Base-by-base conservation (phyloP, 2,888 invertebrate genomes). In the Ectropis crepuscularia region DNA sequence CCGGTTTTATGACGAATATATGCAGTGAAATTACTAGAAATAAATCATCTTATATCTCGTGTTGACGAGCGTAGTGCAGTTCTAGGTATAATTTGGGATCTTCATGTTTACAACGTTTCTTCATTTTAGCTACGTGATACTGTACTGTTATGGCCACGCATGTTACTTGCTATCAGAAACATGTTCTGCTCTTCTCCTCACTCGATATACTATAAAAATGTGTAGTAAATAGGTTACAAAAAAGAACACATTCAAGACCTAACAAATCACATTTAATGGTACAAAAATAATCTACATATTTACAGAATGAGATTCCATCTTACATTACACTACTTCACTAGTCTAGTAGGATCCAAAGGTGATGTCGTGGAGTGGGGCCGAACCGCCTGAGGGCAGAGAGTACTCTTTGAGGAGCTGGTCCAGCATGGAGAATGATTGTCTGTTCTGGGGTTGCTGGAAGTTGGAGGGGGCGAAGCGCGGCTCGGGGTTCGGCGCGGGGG, bases 381-480 rank as follows among this genome's bases (percentile, higher is more conserved):
- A 93, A 37, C 95, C 95, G 6, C 93, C 94, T 71, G 95, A 93
- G 0, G 97, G 97, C 53, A 97, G 86, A 9, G 96, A 95, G 79
- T 96, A 97, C 76, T 97, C 97, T 80, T 96, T 95, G 54, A 97
- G 95, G 55, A 97, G 94, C 80, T 97, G 96, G 81, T 97, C 97
- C 51, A 97, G 91, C 85, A 97, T 93, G 58, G 87, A 93, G 84
- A 80, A 93, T 50, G 78, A 82, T 57, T 86, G 87, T 42, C 73
- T 70, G 65, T 76, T 76, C 2, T 79, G 76, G 6, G 72, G 68
- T 62, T 85, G 74, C 11, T 64, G 65, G 74, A 76, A 78, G 65
- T 78, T 74, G 70, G 76, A 67, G 60, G 76, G 61, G 67, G 67
- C 57, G 68, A 70, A 73, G 37, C 70, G 68, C 12, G 70, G 71